Percentiles rank a stretch among this genome's conserved stretches.
Conservation (phyloP, 2,797 vertebrate species). For the Macropus fuliginosus region DNA sequence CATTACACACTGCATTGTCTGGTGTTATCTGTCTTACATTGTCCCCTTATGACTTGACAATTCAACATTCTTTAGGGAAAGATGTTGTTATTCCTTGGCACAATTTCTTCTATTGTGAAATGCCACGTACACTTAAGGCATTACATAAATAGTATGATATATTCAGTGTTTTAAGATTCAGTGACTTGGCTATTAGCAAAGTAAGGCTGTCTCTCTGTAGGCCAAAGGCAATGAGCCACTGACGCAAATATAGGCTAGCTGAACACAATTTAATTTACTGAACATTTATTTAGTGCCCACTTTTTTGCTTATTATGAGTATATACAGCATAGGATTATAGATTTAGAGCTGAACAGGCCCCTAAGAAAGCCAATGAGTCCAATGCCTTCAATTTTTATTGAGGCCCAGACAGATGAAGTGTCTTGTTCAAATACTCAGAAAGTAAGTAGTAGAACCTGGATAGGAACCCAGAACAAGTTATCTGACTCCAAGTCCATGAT, state of each 20-base stretch:
- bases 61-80: constrained; percentile 18
- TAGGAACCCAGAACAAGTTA: background rate
- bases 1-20: background rate
- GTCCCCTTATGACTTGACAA: background rate
- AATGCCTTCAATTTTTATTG: background rate
- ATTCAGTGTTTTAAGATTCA: constrained; percentile 37
- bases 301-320: background rate
- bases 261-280: background rate
- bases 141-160: background rate
- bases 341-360: background rate
- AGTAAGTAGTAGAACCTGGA: background rate
- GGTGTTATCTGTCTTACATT: constrained; percentile 21
- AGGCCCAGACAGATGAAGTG: background rate
- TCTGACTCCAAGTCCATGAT: background rate
- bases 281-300: background rate
- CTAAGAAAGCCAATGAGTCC: background rate
- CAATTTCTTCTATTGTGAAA: constrained; percentile 12
- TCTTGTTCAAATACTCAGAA: background rate
- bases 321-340: background rate
- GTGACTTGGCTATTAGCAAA: background rate
- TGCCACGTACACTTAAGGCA: constrained; percentile 4
- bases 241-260: background rate
- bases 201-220: background rate
- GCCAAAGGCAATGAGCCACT: background rate
- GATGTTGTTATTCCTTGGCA: constrained; percentile 4